Evolutionary conservation across 2,888 invertebrate species (phyloP).

Genomic region (Eristalis arbustorum): DNA sequence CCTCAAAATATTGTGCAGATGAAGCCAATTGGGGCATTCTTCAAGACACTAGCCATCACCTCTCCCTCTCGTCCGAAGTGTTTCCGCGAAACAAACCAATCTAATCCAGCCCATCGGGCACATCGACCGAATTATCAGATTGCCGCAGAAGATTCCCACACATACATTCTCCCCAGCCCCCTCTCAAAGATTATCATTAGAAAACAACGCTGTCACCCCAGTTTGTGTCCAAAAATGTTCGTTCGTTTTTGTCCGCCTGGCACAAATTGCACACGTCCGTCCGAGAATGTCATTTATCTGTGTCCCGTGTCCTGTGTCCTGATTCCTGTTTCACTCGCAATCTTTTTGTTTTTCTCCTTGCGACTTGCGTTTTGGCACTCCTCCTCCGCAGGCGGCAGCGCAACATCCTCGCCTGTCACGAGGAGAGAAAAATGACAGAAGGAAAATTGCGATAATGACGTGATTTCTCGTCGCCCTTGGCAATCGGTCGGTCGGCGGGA

Average conservation of each 20-base stretch:
- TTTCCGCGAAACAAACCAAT: too few relatives aligned
- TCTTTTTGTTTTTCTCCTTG: conserved; percentile 1
- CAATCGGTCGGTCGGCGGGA: conserved; percentile 1
- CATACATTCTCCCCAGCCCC: neutral
- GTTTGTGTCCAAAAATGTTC: conserved; percentile 17
- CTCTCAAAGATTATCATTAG: neutral
- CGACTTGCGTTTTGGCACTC: neutral
- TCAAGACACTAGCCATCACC: too few relatives aligned
- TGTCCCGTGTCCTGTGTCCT: conserved; percentile 62
- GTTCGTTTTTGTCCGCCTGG: conserved; percentile 30
- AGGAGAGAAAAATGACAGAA: conserved; percentile 59
- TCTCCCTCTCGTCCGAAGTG: too few relatives aligned
- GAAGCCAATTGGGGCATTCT: too few relatives aligned
- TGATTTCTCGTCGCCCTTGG: conserved; percentile 61
- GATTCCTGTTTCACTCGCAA: conserved; percentile 34
- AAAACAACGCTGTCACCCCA: conserved; percentile 60
- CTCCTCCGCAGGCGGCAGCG: neutral
- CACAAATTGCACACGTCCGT: conserved; percentile 63
- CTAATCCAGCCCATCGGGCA: too few relatives aligned
- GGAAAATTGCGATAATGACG: conserved; percentile 70
- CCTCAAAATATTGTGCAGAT: too few relatives aligned
- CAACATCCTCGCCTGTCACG: neutral
- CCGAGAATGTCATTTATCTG: conserved; percentile 67
- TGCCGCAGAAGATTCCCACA: too few relatives aligned
- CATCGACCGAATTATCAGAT: too few relatives aligned